Percentiles rank a stretch among this genome's conserved stretches.
Conservation (phyloP, 2,113 vertebrate genomes). For the Rhipidura dahli region DNA sequence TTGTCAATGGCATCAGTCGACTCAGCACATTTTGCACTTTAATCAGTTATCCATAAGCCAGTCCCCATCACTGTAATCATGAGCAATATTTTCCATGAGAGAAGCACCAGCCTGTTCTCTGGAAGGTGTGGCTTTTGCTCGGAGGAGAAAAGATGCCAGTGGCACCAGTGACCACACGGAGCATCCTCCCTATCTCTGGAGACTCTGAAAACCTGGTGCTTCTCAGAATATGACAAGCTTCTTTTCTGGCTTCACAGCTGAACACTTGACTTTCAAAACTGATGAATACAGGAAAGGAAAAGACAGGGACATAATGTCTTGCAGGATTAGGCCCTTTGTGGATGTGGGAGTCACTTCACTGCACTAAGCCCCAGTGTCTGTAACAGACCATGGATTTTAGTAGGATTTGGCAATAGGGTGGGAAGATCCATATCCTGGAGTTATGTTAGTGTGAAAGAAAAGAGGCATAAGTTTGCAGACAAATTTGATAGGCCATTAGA, state of each 20-base stretch:
- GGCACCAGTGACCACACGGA: no score
- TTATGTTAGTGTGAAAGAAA: background rate
- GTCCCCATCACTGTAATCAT: background rate
- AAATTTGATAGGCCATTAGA: background rate
- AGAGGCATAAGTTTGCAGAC: background rate
- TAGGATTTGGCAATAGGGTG: background rate
- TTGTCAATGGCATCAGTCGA: conserved; percentile 20
- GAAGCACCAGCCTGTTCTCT: background rate
- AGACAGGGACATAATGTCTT: background rate
- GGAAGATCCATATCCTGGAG: background rate
- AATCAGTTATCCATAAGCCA: background rate
- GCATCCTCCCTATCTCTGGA: background rate
- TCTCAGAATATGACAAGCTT: background rate
- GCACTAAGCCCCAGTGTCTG: background rate
- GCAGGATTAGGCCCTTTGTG: background rate
- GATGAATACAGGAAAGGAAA: background rate
- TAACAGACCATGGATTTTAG: background rate
- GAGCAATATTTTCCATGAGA: background rate
- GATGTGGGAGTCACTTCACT: background rate
- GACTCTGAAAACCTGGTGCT: background rate
- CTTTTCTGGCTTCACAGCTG: background rate
- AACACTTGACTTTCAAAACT: background rate
- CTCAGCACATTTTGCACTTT: conserved; percentile 29
- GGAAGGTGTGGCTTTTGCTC: background rate
- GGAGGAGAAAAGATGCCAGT: background rate